Evolutionary conservation across 2,797 vertebrate genomes (phyloP), one percentile per base, ranked within the genome.

Genomic region (Galago senegalensis): DNA sequence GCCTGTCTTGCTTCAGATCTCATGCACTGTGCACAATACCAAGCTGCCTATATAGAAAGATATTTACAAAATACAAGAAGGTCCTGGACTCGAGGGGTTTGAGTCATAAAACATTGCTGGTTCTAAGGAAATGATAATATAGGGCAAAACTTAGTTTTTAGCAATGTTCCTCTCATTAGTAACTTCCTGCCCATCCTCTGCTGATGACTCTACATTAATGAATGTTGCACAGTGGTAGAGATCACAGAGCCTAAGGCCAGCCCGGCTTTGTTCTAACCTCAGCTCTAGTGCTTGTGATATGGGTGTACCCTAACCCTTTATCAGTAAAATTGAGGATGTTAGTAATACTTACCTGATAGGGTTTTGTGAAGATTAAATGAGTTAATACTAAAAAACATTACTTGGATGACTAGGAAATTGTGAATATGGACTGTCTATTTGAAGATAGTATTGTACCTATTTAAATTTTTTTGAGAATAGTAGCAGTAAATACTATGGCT

Each of bases 381-480:
- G 16, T 87, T 83, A 61, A 34, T n/a, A 90, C 40, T 83, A 61
- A 75, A 79, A 13, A 34, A 37, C 11, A 67, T 87, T 63, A 34
- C 80, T 90, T 11, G 11, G 61, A 88, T 73, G 27, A 89, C 6
- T 84, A 25, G 75, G 31, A 46, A 56, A 40, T 12, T 85, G 46
- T 77, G 31, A 69, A 77, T 58, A 73, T 23, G 12, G 17, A 69
- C 4, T 17, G 3, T 40, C 29, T 81, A 49, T 81, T 75, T 70
- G 13, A 83, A 91, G 87, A 67, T 29, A 75, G 46, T 92, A 60
- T 69, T 67, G 10, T 43, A 37, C 56, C 29, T 79, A 13, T 27
- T n/a, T 60, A 84, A 77, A 77, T 53, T 25, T 63, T 93, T 88
- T 94, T 63, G 60, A 79, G n/a, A 69, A 94, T 53, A 43, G 61